These are phyloP conservation scores for Grammomys surdaster DNA, from an alignment of 2,113 vertebrate species.

Conservation along the genomic window DNA sequence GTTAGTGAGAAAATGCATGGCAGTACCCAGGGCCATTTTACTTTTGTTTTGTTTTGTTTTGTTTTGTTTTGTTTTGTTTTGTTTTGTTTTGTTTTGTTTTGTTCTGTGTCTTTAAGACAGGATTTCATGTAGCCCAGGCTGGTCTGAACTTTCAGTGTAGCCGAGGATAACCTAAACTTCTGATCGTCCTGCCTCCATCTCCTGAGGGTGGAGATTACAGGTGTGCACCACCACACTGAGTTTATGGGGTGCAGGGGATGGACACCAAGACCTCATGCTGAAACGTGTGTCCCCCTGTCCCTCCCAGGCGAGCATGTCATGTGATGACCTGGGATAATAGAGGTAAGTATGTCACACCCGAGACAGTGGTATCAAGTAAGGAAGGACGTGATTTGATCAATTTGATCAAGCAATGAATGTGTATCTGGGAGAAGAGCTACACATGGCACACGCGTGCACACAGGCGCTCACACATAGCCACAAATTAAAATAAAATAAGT, in stretches of 20 bases:
- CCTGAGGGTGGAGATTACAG: neutral
- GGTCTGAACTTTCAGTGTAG: neutral
- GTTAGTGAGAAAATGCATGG: neutral
- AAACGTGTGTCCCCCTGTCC: neutral
- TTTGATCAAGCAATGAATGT: neutral
- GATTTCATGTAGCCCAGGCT: neutral
- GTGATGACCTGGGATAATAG: neutral
- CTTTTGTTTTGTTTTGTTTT: neutral
- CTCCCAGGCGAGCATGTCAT: neutral
- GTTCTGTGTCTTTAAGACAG: neutral
- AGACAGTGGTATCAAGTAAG: neutral
- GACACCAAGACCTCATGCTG: neutral
- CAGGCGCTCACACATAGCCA: neutral
- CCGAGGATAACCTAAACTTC: neutral
- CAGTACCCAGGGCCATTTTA: neutral
- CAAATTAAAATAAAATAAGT: neutral
- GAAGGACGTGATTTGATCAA: neutral
- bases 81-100: neutral
- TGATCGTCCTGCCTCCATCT: neutral
- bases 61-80: no score
- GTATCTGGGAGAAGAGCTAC: neutral
- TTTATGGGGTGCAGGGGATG: no score
- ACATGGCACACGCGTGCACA: neutral
- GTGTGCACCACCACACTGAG: neutral
- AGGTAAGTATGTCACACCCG: neutral